These are phyloP conservation scores for Cephalotes varians DNA, from an alignment of 2,888 invertebrate species.

Conservation along the genomic window DNA sequence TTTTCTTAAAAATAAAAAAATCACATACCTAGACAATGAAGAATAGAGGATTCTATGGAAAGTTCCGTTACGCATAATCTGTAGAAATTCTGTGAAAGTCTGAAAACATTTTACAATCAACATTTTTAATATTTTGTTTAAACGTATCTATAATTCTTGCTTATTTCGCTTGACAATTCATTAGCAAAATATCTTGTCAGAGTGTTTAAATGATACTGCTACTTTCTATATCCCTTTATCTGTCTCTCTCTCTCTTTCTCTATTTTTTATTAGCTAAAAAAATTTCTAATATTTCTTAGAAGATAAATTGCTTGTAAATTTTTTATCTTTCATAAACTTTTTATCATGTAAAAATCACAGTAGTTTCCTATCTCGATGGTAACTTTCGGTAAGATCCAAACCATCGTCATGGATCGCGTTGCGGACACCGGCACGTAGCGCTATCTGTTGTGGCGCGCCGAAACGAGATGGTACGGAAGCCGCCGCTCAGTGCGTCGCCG, in stretches of 20 bases:
- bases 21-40: not conserved
- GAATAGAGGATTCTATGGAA: not conserved
- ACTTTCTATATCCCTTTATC: not conserved
- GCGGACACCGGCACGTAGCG: conserved; percentile 54
- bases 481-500: conserved; percentile 51
- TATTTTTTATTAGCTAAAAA: not conserved
- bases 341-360: not conserved
- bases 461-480: conserved; percentile 39
- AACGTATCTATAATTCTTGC: not conserved
- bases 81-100: not conserved
- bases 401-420: not conserved
- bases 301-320: not conserved
- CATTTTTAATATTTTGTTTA: not conserved
- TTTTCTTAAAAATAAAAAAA: not conserved
- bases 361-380: conserved; percentile 6
- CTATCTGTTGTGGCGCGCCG: conserved; percentile 56
- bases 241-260: not conserved
- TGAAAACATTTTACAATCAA: not conserved
- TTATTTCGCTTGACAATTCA: not conserved
- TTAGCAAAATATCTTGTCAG: not conserved
- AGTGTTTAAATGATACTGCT: not conserved
- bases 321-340: not conserved
- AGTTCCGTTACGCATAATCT: not conserved
- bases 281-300: not conserved
- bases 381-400: not conserved